These are phyloP conservation scores for Anaspis maculata DNA, from an alignment of 2,888 invertebrate genomes.

Conservation along the genomic window DNA sequence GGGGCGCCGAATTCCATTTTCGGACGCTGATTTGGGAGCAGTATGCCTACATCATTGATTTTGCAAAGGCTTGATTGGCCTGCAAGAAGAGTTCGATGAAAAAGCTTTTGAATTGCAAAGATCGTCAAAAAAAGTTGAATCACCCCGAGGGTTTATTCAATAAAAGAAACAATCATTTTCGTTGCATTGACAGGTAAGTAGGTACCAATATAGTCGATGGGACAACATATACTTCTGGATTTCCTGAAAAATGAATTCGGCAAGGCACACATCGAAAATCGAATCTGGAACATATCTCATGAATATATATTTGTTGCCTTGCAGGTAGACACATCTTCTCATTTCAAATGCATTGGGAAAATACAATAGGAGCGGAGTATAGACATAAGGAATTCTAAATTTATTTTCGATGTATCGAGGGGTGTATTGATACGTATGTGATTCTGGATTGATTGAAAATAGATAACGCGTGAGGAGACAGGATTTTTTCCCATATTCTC, in stretches of 20 bases:
- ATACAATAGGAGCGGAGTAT: conserved; percentile 24
- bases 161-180: background rate
- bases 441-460: conserved; percentile 31
- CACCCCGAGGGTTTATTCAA: too few relatives aligned
- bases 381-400: conserved; percentile 25
- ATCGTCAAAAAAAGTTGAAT: too few relatives aligned
- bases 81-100: too few relatives aligned
- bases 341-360: conserved; percentile 29
- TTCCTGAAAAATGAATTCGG: too few relatives aligned
- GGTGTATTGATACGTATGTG: conserved; percentile 31
- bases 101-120: too few relatives aligned
- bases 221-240: too few relatives aligned
- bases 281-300: conserved; percentile 17
- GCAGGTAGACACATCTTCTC: conserved; percentile 22
- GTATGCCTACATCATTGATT: background rate
- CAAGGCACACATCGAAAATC: too few relatives aligned
- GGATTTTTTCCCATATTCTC: too few relatives aligned
- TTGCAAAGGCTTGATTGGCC: too few relatives aligned
- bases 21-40: background rate
- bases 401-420: conserved; percentile 24
- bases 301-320: conserved; percentile 27
- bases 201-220: too few relatives aligned
- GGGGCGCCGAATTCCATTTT: background rate
- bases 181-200: too few relatives aligned
- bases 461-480: too few relatives aligned